Base-by-base conservation (phyloP, 2,888 invertebrate genomes). In the Reticulitermes lucifugus region DNA sequence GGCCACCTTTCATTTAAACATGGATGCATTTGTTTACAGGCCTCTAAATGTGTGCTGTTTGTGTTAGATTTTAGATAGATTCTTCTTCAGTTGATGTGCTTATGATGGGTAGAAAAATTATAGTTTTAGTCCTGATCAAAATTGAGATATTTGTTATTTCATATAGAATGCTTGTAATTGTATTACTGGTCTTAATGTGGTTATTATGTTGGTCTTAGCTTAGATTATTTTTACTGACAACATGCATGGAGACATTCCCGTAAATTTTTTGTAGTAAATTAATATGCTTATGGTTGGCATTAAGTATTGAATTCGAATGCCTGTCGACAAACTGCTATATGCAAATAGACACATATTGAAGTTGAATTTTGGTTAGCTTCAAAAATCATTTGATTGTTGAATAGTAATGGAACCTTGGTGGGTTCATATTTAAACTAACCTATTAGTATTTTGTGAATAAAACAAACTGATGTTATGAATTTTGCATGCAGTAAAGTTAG, bases 21-120 rank as follows among this genome's bases (percentile, higher is more conserved):
- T 75, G 80, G 86, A 84, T 88, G 79, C 84, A 87, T 87, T 35
- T 84, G 59, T 85, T 86, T 83, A 82, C 60, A 83, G 12, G 25
- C 25, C 25, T 65, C 25, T 25, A 79, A 85, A 85, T 75, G 75
- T 82, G 65, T 83, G 70, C 59, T 85, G 18, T 85, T 59, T 85
- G 46, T 29, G 9, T 46, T 46, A 46, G 35, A 35, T 35, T 75
- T 22, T 79, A 79, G 51, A 79, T 35, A 21, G 10, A 55, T 21
- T 22, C 60, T 80, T 60, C 80, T 80, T 21, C n/a, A 80, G n/a
- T 70, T 29, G 81, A 65, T 81, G 70, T 81, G 81, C 81, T 70
- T 81, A 81, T 81, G 41, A 41, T 77, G 41, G 77, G 77, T 46
- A 46, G 41, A 77, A 46, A 25, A 25, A 10, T 65, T 0, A 65